Conservation (phyloP, 2,797 vertebrate genomes). For the Dallia pectoralis region DNA sequence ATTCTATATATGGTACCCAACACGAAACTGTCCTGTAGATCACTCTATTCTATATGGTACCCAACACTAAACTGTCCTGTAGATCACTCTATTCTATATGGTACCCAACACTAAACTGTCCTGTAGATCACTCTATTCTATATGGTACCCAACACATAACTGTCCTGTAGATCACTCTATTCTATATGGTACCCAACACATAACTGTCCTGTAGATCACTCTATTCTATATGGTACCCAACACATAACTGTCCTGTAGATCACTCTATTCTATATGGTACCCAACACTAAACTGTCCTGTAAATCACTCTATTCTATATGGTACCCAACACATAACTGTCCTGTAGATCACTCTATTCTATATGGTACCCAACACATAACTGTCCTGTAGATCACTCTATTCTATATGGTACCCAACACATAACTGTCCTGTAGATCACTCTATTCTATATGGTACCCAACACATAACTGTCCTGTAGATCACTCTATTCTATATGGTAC, state of each 20-base stretch:
- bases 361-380: not conserved
- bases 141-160: not conserved
- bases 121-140: not conserved
- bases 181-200: slow-evolving; percentile 29
- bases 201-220: not conserved
- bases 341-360: not conserved
- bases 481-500: slow-evolving; percentile 31
- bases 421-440: not conserved
- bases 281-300: not conserved
- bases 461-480: too few species aligned
- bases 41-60: not conserved
- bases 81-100: slow-evolving; percentile 35
- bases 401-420: slow-evolving; percentile 29
- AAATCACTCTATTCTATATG: slow-evolving; percentile 18
- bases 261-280: slow-evolving; percentile 31
- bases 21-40: not conserved
- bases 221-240: not conserved
- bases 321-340: not conserved
- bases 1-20: slow-evolving; percentile 36
- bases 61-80: too few species aligned
- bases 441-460: not conserved
- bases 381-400: slow-evolving; percentile 11
- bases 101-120: not conserved
- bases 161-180: slow-evolving; percentile 11
- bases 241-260: too few species aligned